These are phyloP conservation scores for Xenus cinereus DNA, from an alignment of 2,113 vertebrate genomes.

Conservation along the genomic window DNA sequence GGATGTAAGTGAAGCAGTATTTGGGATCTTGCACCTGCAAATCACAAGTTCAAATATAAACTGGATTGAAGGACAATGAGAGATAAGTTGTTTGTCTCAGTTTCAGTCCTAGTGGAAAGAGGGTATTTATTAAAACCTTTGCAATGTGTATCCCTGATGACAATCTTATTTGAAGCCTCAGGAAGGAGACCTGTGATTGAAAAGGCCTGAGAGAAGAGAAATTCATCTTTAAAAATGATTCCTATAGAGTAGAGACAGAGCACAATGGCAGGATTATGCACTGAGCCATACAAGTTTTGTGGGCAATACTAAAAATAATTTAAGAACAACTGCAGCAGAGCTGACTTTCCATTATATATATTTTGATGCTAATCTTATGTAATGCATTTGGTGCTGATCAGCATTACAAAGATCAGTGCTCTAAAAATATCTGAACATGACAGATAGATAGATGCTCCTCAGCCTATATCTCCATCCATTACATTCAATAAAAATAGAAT, in stretches of 20 bases:
- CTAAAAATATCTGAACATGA: slow-evolving; percentile 63
- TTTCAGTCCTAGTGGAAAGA: background rate
- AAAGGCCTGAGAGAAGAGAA: background rate
- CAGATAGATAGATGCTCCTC: slow-evolving; percentile 60
- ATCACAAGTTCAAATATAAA: background rate
- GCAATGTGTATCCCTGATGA: background rate
- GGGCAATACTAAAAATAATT: slow-evolving; percentile 56
- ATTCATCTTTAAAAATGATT: background rate
- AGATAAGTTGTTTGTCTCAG: background rate
- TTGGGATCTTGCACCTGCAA: background rate
- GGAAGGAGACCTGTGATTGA: background rate
- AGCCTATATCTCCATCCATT: slow-evolving; percentile 21
- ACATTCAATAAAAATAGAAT: slow-evolving; percentile 35
- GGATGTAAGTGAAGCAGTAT: background rate
- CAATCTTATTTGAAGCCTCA: background rate
- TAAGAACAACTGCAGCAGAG: slow-evolving; percentile 39
- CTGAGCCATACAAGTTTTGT: background rate
- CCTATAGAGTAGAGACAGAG: background rate
- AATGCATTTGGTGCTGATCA: slow-evolving; percentile 62
- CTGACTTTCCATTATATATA: slow-evolving; percentile 49
- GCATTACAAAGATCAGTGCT: slow-evolving; percentile 63
- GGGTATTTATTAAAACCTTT: background rate
- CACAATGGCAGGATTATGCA: background rate
- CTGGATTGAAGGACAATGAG: background rate
- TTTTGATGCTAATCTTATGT: slow-evolving; percentile 65